A percentile compares a stretch with the other conserved stretches of the same genome.
Evolutionary conservation across 2,113 vertebrate species (phyloP).

Genomic region (Tenrec ecaudatus): DNA sequence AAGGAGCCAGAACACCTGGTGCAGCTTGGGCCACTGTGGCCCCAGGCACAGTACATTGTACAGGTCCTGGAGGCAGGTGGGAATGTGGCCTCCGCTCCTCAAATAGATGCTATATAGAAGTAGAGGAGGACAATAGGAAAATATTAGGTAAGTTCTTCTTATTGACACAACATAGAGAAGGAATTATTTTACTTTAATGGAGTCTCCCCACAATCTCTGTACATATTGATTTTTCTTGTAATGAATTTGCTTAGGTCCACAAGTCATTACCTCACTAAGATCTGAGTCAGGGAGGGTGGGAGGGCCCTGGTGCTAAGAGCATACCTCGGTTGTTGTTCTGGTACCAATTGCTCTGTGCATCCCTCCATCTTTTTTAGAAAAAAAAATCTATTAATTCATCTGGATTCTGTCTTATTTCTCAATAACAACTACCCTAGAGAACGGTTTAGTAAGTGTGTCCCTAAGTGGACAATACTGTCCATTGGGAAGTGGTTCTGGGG

Average conservation of each 20-base stretch:
- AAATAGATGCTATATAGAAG: constrained; percentile 12
- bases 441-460: background rate
- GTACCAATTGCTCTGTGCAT: background rate
- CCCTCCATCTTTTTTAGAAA: background rate
- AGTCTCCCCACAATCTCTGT: constrained; percentile 7
- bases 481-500: too few species aligned
- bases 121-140: constrained; percentile 24
- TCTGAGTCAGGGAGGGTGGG: background rate
- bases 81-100: constrained; percentile 36
- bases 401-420: constrained; percentile 41
- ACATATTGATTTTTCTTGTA: constrained; percentile 64
- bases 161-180: constrained; percentile 19
- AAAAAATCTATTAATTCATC: constrained; percentile 26
- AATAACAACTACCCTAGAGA: constrained; percentile 38
- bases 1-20: constrained; percentile 74
- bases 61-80: constrained; percentile 8
- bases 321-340: constrained; percentile 8
- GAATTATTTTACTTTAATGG: constrained; percentile 51
- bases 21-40: constrained; percentile 51
- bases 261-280: constrained; percentile 45
- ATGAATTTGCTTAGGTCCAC: constrained; percentile 46
- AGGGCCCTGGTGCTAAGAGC: background rate
- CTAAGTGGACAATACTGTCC: too few species aligned
- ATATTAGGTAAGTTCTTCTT: constrained; percentile 59
- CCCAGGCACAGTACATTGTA: constrained; percentile 10